These are phyloP conservation scores for Antheraea pernyi DNA, from an alignment of 1,140 invertebrate species.

Conservation along the genomic window DNA sequence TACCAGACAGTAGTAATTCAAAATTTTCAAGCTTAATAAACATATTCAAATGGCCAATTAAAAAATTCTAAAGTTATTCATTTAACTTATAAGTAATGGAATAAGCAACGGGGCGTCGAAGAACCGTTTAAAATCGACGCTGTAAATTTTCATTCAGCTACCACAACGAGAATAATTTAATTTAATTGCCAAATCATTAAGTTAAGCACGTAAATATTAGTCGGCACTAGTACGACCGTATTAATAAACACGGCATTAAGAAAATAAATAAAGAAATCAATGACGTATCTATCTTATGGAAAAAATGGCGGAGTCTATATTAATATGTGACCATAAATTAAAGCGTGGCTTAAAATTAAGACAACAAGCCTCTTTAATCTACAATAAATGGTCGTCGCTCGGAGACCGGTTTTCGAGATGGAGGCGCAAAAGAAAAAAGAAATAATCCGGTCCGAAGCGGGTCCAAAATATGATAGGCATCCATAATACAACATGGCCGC, in stretches of 20 bases:
- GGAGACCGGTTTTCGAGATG: conserved; percentile 70
- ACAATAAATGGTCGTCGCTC: conserved; percentile 76
- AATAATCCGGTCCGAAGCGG: conserved; percentile 74
- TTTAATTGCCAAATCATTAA: conserved; percentile 79
- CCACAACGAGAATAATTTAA: conserved; percentile 75
- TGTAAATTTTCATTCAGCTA: conserved; percentile 74
- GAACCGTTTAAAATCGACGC: conserved; percentile 51
- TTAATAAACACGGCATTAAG: conserved; percentile 56
- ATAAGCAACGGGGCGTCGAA: conserved; percentile 27
- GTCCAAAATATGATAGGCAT: conserved; percentile 79
- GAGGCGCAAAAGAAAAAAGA: conserved; percentile 72
- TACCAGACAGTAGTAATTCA: no score
- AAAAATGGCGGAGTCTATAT: conserved; percentile 66
- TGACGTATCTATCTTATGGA: conserved; percentile 53
- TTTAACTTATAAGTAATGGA: not conserved
- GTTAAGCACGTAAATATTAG: conserved; percentile 75
- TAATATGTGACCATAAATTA: conserved; percentile 76
- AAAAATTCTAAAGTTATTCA: not conserved
- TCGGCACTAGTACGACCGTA: conserved; percentile 59
- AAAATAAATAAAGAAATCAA: conserved; percentile 68
- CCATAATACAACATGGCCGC: conserved; percentile 78
- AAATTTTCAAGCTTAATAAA: not conserved
- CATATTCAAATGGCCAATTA: not conserved
- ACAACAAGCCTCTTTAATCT: conserved; percentile 79
- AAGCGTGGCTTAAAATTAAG: conserved; percentile 76